Percentiles rank a stretch among this genome's conserved stretches.
phyloP scores from a whole-genome alignment of 2,113 vertebrate species.

The Pyxicephalus adspersus region DNA sequence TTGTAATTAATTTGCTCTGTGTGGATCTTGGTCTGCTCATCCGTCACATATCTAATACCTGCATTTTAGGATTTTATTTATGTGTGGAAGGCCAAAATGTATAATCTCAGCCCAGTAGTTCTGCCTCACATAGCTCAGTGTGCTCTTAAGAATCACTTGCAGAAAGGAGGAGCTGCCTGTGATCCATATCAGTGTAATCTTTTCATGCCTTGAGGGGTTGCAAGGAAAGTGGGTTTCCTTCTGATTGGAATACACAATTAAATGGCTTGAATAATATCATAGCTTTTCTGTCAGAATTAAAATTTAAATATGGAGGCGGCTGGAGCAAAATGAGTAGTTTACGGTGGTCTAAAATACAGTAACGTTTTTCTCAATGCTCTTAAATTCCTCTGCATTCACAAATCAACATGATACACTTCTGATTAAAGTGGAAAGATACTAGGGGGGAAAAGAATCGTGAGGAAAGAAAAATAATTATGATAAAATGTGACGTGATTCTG shows the following conservation, averaged over 20 bases:
- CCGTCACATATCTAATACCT: conserved; percentile 50
- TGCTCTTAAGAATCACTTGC: conserved; percentile 70
- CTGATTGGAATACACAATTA: conserved; percentile 66
- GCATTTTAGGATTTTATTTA: conserved; percentile 55
- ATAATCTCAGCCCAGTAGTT: conserved; percentile 52
- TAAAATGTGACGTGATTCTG: no score
- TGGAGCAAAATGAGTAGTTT: conserved; percentile 62
- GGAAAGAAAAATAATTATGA: not conserved
- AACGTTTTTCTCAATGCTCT: not conserved
- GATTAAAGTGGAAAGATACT: not conserved
- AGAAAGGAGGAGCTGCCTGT: conserved; percentile 63
- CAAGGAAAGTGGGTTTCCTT: conserved; percentile 62
- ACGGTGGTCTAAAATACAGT: conserved; percentile 6
- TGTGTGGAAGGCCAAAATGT: conserved; percentile 49
- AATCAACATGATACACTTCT: conserved; percentile 18
- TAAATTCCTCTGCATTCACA: not conserved
- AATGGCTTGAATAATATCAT: conserved; percentile 65
- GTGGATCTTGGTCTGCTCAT: conserved; percentile 53
- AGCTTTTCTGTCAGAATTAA: conserved; percentile 68
- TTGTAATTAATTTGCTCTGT: conserved; percentile 57
- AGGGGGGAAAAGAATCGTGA: not conserved
- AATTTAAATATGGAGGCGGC: conserved; percentile 63
- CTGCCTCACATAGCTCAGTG: conserved; percentile 61
- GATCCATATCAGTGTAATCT: conserved; percentile 65
- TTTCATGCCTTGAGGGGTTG: conserved; percentile 67